Percentiles rank a stretch among this genome's conserved stretches.
phyloP scores from a whole-genome alignment of 2,888 invertebrate species.

The Cheilosia scutellata region DNA sequence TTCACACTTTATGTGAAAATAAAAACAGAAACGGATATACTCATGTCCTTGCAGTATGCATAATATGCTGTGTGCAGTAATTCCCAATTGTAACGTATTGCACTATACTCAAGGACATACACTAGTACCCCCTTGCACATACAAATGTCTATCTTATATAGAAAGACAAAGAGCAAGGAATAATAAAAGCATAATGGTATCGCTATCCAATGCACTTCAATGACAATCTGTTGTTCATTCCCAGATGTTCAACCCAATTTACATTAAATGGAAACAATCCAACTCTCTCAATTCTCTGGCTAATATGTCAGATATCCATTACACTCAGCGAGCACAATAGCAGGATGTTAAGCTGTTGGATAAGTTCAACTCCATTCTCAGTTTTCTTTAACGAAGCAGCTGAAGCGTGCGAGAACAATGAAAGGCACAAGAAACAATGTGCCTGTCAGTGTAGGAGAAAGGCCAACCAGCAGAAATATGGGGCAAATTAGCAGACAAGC shows the following conservation, averaged over 20 bases:
- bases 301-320: slow-evolving; percentile 73
- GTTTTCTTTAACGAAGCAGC: slow-evolving; percentile 44
- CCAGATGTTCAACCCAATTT: slow-evolving; percentile 65
- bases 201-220: slow-evolving; percentile 31
- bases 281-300: slow-evolving; percentile 47
- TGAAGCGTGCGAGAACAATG: slow-evolving; percentile 47
- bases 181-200: slow-evolving; percentile 35
- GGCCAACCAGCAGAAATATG: slow-evolving; percentile 67
- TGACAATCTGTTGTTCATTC: slow-evolving; percentile 49
- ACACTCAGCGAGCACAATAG: slow-evolving; percentile 58
- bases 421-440: slow-evolving; percentile 51
- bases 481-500: slow-evolving; percentile 63
- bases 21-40: not conserved
- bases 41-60: not conserved
- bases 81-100: slow-evolving; percentile 4
- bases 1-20: not conserved
- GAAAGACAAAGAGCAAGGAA: slow-evolving; percentile 30
- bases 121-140: not conserved
- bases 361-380: slow-evolving; percentile 60
- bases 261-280: slow-evolving; percentile 68
- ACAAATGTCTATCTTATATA: not conserved
- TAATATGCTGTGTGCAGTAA: not conserved
- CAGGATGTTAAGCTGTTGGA: slow-evolving; percentile 66
- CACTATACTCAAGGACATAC: not conserved
- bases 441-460: slow-evolving; percentile 40